phyloP scores from a whole-genome alignment of 2,797 vertebrate genomes.

The Enteromius mattozi region DNA sequence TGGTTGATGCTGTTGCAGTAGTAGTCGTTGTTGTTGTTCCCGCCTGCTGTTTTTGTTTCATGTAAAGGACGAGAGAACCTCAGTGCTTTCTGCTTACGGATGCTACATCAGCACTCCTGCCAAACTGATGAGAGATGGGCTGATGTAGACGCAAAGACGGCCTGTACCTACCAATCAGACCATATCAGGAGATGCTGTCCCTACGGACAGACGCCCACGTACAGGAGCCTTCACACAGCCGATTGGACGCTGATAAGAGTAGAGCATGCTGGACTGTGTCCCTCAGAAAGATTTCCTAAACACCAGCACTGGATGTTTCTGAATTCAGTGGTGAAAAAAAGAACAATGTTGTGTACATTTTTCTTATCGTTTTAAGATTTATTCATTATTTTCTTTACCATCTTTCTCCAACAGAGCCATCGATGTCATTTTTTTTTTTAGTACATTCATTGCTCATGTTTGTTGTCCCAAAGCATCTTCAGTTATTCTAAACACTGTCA shows the following conservation, averaged over 20 bases:
- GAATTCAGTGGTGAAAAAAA: background rate
- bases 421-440: background rate
- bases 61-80: constrained; percentile 39
- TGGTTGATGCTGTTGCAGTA: background rate
- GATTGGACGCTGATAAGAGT: constrained; percentile 2
- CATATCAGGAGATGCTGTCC: constrained; percentile 40
- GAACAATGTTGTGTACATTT: background rate
- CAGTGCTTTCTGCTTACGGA: constrained; percentile 44
- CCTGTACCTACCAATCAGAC: constrained; percentile 51
- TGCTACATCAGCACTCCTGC: constrained; percentile 50
- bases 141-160: constrained; percentile 55
- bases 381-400: background rate
- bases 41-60: constrained; percentile 20
- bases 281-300: background rate
- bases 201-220: constrained; percentile 9
- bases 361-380: background rate
- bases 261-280: constrained; percentile 5
- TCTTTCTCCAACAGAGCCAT: background rate
- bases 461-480: constrained; percentile 13
- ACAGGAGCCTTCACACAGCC: constrained; percentile 15
- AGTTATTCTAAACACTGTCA: constrained; percentile 13
- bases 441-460: background rate
- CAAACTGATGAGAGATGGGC: constrained; percentile 57
- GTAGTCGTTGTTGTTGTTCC: background rate
- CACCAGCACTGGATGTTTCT: constrained; percentile 9